phyloP scores from a whole-genome alignment of 2,113 vertebrate genomes.

The Planiliza haematocheilus region DNA sequence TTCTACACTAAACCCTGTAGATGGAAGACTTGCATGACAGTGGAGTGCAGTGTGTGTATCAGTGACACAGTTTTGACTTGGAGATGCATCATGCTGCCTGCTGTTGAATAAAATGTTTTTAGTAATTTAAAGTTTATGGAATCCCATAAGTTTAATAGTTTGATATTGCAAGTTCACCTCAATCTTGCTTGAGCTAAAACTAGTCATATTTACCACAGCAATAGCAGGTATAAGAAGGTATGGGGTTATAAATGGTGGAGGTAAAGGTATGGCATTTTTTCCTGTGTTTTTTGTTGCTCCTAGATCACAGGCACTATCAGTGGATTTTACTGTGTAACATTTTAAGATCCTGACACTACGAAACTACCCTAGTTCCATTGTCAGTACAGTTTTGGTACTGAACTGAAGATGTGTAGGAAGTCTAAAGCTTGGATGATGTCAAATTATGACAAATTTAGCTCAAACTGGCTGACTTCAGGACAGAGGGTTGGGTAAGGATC shows the following conservation, averaged over 20 bases:
- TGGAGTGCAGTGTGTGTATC: not conserved
- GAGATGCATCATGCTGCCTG: not conserved
- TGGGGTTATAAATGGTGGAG: too few species aligned
- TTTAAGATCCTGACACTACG: not conserved
- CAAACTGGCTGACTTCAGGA: not conserved
- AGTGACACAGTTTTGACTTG: not conserved
- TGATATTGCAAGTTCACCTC: too few species aligned
- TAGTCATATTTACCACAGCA: conserved; percentile 22
- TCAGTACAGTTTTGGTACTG: too few species aligned
- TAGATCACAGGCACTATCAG: not conserved
- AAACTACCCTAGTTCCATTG: not conserved
- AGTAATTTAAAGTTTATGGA: too few species aligned
- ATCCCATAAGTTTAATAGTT: too few species aligned
- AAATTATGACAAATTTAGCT: not conserved
- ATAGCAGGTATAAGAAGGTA: not conserved
- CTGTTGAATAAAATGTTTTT: not conserved
- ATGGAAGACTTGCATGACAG: conserved; percentile 40
- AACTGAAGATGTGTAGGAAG: too few species aligned
- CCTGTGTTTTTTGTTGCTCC: not conserved
- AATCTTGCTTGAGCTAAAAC: conserved; percentile 8
- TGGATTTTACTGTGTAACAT: conserved; percentile 17
- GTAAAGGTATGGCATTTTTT: not conserved
- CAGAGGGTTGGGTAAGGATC: not conserved
- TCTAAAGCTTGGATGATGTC: not conserved
- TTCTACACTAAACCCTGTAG: not conserved